Percentiles rank a stretch among this genome's conserved stretches.
These are phyloP conservation scores for Turdus rufiventris DNA, from an alignment of 2,113 vertebrate genomes.

Conservation along the genomic window DNA sequence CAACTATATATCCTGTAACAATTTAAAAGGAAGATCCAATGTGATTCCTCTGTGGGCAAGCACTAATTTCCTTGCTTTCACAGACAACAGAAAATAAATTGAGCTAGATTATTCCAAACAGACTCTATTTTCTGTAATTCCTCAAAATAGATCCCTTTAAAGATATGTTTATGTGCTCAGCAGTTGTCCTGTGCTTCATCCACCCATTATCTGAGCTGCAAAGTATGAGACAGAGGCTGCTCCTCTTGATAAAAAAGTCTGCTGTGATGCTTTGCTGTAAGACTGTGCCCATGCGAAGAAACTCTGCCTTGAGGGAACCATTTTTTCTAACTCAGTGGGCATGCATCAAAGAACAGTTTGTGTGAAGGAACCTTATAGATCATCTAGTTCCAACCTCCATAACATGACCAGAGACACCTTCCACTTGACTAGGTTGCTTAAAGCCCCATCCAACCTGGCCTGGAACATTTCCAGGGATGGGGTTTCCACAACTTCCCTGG, in stretches of 20 bases:
- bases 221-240: neutral
- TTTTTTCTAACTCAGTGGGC: neutral
- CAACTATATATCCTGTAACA: neutral
- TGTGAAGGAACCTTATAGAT: neutral
- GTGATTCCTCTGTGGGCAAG: neutral
- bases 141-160: conserved; percentile 16
- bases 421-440: neutral
- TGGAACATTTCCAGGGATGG: neutral
- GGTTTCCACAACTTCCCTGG: neutral
- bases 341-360: neutral
- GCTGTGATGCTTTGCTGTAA: neutral
- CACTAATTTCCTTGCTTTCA: conserved; percentile 7
- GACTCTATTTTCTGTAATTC: conserved; percentile 11
- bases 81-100: neutral
- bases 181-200: neutral
- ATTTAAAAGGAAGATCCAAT: neutral
- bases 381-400: neutral
- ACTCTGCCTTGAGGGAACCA: neutral
- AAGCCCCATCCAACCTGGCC: neutral
- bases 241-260: neutral
- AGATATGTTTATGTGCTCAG: neutral
- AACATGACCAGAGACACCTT: neutral
- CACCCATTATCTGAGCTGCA: neutral
- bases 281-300: neutral
- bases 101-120: conserved; percentile 1